phyloP scores from a whole-genome alignment of 2,888 invertebrate genomes.

The Trilocha varians region DNA sequence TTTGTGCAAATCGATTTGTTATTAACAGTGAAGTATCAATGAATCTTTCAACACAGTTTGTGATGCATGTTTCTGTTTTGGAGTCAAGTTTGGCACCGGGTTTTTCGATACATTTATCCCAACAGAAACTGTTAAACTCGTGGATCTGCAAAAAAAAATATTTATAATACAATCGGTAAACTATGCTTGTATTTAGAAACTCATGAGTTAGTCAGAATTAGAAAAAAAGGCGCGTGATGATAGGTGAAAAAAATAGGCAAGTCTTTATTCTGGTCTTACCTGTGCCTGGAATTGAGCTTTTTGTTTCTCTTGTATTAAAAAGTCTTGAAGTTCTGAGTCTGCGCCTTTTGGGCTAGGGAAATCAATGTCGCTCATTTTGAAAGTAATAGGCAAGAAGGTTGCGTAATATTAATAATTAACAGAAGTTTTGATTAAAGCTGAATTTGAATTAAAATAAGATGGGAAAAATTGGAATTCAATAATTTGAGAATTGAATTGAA shows the following conservation, averaged over 20 bases:
- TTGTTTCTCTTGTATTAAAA: constrained; percentile 87
- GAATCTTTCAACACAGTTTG: constrained; percentile 95
- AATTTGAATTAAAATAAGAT: no score
- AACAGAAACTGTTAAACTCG: constrained; percentile 94
- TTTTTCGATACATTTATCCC: constrained; percentile 96
- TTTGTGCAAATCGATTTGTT: constrained; percentile 90
- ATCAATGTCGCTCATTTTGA: constrained; percentile 56
- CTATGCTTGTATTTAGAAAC: no score
- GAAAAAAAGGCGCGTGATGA: no score
- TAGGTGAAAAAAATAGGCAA: no score
- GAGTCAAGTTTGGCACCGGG: constrained; percentile 90
- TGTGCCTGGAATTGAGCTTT: constrained; percentile 92
- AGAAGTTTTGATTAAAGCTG: no score
- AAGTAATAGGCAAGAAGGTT: no score
- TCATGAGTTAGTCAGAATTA: no score
- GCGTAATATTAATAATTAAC: no score
- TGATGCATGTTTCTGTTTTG: constrained; percentile 90
- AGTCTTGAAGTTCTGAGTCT: constrained; percentile 88
- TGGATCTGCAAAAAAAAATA: constrained; percentile 78
- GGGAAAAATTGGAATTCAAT: no score
- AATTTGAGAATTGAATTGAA: no score
- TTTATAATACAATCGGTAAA: constrained; percentile 1
- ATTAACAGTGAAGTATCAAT: constrained; percentile 93
- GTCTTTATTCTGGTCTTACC: no score
- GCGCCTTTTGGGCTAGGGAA: constrained; percentile 53